These are phyloP conservation scores for Phalacrocorax brasilianus DNA, from an alignment of 2,113 vertebrate genomes.

Conservation along the genomic window DNA sequence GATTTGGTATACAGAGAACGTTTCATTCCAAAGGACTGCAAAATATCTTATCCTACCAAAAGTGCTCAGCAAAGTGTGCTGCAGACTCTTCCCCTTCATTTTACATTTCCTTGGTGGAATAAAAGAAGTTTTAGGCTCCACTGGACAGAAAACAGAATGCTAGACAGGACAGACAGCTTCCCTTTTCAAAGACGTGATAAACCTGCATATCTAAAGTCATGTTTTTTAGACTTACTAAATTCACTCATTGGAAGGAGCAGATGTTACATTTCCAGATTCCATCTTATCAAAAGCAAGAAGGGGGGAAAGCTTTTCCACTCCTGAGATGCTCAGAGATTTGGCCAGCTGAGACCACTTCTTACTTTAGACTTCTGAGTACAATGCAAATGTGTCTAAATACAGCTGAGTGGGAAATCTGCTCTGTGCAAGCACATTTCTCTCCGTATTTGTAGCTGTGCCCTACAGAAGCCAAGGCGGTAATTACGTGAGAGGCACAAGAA, in stretches of 20 bases:
- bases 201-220: not conserved
- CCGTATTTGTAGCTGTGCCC: not conserved
- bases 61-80: not conserved
- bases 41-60: not conserved
- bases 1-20: not conserved
- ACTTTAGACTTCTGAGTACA: not conserved
- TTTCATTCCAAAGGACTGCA: not conserved
- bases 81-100: not conserved
- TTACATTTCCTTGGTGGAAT: not conserved
- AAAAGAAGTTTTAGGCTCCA: conserved; percentile 2
- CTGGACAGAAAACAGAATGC: not conserved
- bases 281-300: not conserved
- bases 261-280: conserved; percentile 19
- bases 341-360: conserved; percentile 33
- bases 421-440: not conserved
- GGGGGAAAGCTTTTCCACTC: not conserved
- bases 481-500: not conserved
- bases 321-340: not conserved
- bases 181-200: not conserved
- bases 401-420: not conserved
- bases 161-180: not conserved
- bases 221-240: not conserved
- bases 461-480: not conserved
- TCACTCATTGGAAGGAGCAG: conserved; percentile 3
- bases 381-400: not conserved